Percentiles rank a stretch among this genome's conserved stretches.
Conservation (phyloP, 2,888 invertebrate genomes). For the Mesorhabditis belari region DNA sequence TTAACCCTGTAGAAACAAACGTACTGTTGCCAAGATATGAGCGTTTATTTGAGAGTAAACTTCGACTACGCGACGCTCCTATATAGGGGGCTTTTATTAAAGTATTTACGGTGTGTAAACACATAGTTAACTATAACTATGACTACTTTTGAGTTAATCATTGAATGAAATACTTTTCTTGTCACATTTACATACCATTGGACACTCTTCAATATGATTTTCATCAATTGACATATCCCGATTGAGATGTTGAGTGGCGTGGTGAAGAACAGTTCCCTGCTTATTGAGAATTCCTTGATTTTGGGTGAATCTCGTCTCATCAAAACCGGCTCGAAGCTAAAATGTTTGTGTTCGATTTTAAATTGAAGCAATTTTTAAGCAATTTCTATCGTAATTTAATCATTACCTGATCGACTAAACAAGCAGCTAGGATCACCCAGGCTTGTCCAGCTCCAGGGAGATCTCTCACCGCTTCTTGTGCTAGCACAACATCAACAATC, state of each 20-base stretch:
- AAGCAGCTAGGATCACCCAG: constrained; percentile 51
- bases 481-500: constrained; percentile 49
- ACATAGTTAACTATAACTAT: too few species aligned
- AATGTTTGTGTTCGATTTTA: not conserved
- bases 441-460: constrained; percentile 51
- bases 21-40: too few species aligned
- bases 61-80: too few species aligned
- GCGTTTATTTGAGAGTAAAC: too few species aligned
- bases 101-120: too few species aligned
- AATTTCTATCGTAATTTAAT: not conserved
- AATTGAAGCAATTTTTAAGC: not conserved
- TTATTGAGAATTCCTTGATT: constrained; percentile 14
- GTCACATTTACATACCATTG: too few species aligned
- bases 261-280: constrained; percentile 34
- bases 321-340: constrained; percentile 45
- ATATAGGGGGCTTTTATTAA: too few species aligned
- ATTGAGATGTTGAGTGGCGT: constrained; percentile 25
- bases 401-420: constrained; percentile 46
- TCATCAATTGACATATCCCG: not conserved
- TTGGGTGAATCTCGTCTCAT: constrained; percentile 27
- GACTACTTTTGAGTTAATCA: too few species aligned
- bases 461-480: constrained; percentile 48
- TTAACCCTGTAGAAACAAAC: too few species aligned
- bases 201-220: not conserved
- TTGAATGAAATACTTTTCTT: too few species aligned